Evolutionary conservation across 2,797 vertebrate genomes (phyloP).

Genomic region (Sebastiscus albofasciatus): DNA sequence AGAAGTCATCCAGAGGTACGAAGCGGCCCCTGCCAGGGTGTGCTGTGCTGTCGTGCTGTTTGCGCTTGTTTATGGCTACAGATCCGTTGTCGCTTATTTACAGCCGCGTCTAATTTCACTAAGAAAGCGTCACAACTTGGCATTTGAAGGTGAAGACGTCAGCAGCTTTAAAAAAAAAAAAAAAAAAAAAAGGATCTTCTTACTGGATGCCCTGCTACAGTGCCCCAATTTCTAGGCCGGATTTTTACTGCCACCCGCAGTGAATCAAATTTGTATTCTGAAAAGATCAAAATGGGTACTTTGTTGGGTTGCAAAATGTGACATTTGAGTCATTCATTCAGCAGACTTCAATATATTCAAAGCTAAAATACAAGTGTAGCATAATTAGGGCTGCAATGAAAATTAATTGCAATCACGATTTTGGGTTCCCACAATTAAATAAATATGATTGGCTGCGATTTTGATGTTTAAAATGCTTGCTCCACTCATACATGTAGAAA

Average conservation of each 20-base stretch:
- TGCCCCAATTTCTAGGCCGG: background rate
- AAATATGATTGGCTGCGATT: too few relatives aligned
- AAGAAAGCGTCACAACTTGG: conserved; percentile 37
- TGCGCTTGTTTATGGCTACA: conserved; percentile 18
- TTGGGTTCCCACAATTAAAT: too few relatives aligned
- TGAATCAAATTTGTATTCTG: conserved; percentile 4
- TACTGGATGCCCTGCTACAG: conserved; percentile 2
- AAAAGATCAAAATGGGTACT: background rate
- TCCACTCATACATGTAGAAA: too few relatives aligned
- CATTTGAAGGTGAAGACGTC: conserved; percentile 38
- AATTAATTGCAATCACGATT: too few relatives aligned
- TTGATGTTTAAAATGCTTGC: too few relatives aligned
- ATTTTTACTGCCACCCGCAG: conserved; percentile 14
- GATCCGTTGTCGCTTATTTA: conserved; percentile 41
- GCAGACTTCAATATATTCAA: background rate
- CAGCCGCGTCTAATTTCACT: conserved; percentile 51
- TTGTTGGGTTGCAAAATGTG: too few relatives aligned
- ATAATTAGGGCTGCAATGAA: too few relatives aligned
- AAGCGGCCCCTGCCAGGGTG: conserved; percentile 39
- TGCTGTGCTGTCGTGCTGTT: conserved; percentile 28
- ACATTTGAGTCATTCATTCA: background rate
- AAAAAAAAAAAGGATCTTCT: conserved; percentile 19
- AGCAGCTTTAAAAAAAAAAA: conserved; percentile 31
- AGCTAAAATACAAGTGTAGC: background rate
- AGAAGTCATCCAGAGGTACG: conserved; percentile 92